Conservation (phyloP, 37 sponge, comb jelly and placozoan genomes). For the Spongia lamella region DNA sequence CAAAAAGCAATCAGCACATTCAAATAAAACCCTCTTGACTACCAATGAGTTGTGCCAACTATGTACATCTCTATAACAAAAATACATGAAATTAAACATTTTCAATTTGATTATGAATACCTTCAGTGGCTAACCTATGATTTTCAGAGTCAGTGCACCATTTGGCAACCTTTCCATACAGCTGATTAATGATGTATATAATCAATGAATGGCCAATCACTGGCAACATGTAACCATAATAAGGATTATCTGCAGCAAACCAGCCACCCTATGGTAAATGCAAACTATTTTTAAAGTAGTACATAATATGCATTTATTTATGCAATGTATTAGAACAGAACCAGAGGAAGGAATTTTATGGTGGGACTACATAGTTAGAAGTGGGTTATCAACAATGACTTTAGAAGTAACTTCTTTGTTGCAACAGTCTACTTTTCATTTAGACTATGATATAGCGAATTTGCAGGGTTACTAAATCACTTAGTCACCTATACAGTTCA, state of each 20-base stretch:
- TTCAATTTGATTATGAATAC: neutral
- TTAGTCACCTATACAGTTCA: no score
- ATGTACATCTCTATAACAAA: conserved; percentile 42
- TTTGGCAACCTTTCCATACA: conserved; percentile 61
- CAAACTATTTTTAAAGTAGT: no score
- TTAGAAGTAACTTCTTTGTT: no score
- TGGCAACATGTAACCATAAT: conserved; percentile 71
- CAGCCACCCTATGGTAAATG: conserved; percentile 51
- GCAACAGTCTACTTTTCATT: no score
- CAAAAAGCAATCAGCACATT: conserved; percentile 79
- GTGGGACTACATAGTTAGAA: no score
- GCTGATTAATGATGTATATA: conserved; percentile 48
- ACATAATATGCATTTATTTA: no score
- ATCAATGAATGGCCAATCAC: conserved; percentile 54
- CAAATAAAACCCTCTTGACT: conserved; percentile 80
- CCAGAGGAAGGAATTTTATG: no score
- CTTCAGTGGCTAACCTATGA: conserved; percentile 57
- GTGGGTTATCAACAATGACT: no score
- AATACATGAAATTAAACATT: neutral
- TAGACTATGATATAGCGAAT: no score
- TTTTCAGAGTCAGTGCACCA: conserved; percentile 75
- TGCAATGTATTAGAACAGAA: no score
- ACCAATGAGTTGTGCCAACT: conserved; percentile 70
- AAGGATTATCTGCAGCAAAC: conserved; percentile 76
- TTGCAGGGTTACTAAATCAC: no score